A percentile compares a stretch with the other conserved stretches of the same genome.
phyloP scores from a whole-genome alignment of 1,140 invertebrate species.

The Drosophila busckii region DNA sequence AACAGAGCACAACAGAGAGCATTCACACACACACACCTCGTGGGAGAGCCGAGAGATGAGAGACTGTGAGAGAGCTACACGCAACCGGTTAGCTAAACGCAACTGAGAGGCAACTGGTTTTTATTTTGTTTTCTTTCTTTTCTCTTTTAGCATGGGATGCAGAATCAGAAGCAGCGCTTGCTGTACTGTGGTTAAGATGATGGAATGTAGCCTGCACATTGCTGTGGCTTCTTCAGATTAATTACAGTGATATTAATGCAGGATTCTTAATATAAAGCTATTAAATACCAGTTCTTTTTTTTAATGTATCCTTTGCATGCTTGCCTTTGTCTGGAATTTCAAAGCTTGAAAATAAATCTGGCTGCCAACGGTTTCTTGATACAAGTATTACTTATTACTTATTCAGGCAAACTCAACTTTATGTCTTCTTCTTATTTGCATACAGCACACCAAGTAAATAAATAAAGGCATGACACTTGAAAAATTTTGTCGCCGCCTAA shows the following conservation, averaged over 20 bases:
- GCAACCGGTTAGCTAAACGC: no score
- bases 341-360: no score
- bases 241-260: constrained; percentile 27
- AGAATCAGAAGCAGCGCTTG: constrained; percentile 4
- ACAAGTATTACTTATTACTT: no score
- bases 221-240: constrained; percentile 29
- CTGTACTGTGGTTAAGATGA: constrained; percentile 28
- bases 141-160: no score
- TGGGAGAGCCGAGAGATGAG: no score
- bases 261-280: constrained; percentile 39
- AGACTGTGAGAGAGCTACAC: no score
- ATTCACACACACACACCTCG: no score
- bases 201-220: constrained; percentile 35
- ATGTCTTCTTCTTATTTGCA: no score
- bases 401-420: constrained; percentile 1
- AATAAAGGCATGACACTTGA: constrained; percentile 24
- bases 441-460: constrained; percentile 2
- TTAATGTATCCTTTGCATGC: constrained; percentile 29
- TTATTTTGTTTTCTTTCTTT: no score
- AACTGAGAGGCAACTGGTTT: constrained; percentile 25
- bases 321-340: background rate
- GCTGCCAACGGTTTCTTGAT: no score
- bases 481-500: constrained; percentile 42
- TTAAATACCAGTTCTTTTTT: constrained; percentile 40
- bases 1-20: no score